Percentiles rank a stretch among this genome's conserved stretches.
phyloP scores from a whole-genome alignment of 92 coral and sea anemone species.

The Metridium senile region DNA sequence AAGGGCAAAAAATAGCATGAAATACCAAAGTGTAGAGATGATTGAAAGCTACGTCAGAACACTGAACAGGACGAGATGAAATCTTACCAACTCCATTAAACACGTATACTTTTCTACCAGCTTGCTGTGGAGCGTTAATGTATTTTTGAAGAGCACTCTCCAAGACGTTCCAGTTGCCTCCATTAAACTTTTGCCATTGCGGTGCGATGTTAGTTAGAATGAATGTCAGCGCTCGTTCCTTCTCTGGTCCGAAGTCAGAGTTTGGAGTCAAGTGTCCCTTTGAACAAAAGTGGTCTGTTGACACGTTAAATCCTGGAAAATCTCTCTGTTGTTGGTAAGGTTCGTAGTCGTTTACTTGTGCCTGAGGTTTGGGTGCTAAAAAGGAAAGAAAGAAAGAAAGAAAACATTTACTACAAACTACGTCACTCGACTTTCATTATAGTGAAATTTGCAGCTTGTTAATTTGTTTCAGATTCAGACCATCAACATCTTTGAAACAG shows the following conservation, averaged over 20 bases:
- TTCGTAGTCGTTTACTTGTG: conserved; percentile 16
- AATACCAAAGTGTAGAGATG: too few species aligned
- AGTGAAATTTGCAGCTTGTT: too few species aligned
- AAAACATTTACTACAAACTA: too few species aligned
- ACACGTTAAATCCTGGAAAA: too few species aligned
- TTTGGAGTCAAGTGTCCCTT: conserved; percentile 41
- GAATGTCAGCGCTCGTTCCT: conserved; percentile 24
- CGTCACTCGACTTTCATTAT: too few species aligned
- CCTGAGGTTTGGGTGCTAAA: conserved; percentile 28
- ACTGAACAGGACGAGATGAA: too few species aligned
- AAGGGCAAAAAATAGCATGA: too few species aligned
- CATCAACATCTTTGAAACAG: too few species aligned
- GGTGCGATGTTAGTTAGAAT: conserved; percentile 38
- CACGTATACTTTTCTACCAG: neutral
- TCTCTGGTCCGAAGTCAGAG: conserved; percentile 6
- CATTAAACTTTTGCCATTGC: conserved; percentile 32
- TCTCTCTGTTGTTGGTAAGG: too few species aligned
- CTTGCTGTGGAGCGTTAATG: neutral
- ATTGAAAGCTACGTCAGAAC: too few species aligned
- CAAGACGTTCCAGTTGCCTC: conserved; percentile 11
- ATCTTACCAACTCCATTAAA: conserved; percentile 11
- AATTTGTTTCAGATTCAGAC: too few species aligned
- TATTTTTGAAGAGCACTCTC: conserved; percentile 9
- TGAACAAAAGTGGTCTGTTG: conserved; percentile 18
- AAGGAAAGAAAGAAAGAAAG: too few species aligned